phyloP scores from a whole-genome alignment of 1,140 invertebrate species.

The Drosophila jambulina region DNA sequence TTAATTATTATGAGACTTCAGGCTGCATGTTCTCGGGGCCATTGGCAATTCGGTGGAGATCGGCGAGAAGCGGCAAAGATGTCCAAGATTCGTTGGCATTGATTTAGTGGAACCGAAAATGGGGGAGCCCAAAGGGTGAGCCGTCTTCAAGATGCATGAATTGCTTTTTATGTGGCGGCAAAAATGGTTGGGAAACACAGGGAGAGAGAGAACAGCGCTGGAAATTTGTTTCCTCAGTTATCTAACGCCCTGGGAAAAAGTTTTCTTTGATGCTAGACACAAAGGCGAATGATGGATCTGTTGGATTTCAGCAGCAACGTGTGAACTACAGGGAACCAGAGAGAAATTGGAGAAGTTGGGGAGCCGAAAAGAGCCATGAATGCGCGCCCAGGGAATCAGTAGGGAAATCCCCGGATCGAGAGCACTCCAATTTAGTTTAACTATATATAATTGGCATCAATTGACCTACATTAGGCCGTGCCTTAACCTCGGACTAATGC shows the following conservation, averaged over 20 bases:
- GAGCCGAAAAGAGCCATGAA: background rate
- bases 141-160: slow-evolving; percentile 52
- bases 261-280: slow-evolving; percentile 69
- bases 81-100: slow-evolving; percentile 67
- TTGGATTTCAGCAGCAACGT: slow-evolving; percentile 47
- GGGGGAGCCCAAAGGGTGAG: slow-evolving; percentile 60
- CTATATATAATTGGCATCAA: slow-evolving; percentile 49
- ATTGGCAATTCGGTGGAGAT: slow-evolving; percentile 60
- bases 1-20: slow-evolving; percentile 71
- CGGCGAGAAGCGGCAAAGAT: slow-evolving; percentile 20
- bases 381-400: slow-evolving; percentile 31
- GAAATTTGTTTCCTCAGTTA: slow-evolving; percentile 58
- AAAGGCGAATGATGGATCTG: slow-evolving; percentile 54
- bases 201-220: slow-evolving; percentile 37
- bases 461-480: slow-evolving; percentile 21
- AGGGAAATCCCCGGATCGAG: slow-evolving; percentile 17
- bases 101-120: slow-evolving; percentile 63
- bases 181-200: slow-evolving; percentile 44
- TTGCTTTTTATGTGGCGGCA: slow-evolving; percentile 78
- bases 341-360: slow-evolving; percentile 40
- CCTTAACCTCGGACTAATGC: slow-evolving; percentile 11
- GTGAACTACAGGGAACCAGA: slow-evolving; percentile 26
- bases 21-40: slow-evolving; percentile 1
- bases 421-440: slow-evolving; percentile 34
- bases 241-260: slow-evolving; percentile 71